phyloP scores from a whole-genome alignment of 1,140 invertebrate species.

The Eriocheir sinensis region DNA sequence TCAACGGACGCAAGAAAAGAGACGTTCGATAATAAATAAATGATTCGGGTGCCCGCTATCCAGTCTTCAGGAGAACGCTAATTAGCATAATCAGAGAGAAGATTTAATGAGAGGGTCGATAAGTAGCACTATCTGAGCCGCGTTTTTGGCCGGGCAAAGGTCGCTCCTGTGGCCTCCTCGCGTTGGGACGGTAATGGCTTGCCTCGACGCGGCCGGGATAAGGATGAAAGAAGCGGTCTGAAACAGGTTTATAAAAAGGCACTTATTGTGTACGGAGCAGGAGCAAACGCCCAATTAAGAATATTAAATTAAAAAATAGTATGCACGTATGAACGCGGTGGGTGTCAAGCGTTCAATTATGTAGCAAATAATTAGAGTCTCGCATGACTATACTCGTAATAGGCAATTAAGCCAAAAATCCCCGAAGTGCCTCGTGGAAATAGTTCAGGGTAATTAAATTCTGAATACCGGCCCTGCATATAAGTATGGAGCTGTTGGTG shows the following conservation, averaged over 20 bases:
- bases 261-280: slow-evolving; percentile 60
- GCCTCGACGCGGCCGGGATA: not conserved
- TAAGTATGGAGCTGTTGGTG: slow-evolving; percentile 53
- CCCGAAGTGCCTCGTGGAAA: slow-evolving; percentile 69
- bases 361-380: slow-evolving; percentile 71
- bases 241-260: slow-evolving; percentile 52
- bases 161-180: not conserved
- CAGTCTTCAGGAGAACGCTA: slow-evolving; percentile 33
- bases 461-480: slow-evolving; percentile 57
- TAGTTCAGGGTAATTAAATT: slow-evolving; percentile 72
- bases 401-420: slow-evolving; percentile 73
- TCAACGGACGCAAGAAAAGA: not conserved
- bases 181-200: not conserved
- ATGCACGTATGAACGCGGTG: slow-evolving; percentile 66
- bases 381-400: slow-evolving; percentile 72
- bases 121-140: slow-evolving; percentile 50
- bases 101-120: slow-evolving; percentile 46
- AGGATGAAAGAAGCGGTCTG: slow-evolving; percentile 27
- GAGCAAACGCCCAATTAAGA: slow-evolving; percentile 64
- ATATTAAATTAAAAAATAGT: slow-evolving; percentile 71
- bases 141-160: not conserved
- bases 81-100: slow-evolving; percentile 57
- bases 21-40: slow-evolving; percentile 31
- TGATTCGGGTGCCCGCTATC: not conserved
- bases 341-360: slow-evolving; percentile 72